phyloP scores from a whole-genome alignment of 2,113 vertebrate genomes.

The Oncorhynchus keta region DNA sequence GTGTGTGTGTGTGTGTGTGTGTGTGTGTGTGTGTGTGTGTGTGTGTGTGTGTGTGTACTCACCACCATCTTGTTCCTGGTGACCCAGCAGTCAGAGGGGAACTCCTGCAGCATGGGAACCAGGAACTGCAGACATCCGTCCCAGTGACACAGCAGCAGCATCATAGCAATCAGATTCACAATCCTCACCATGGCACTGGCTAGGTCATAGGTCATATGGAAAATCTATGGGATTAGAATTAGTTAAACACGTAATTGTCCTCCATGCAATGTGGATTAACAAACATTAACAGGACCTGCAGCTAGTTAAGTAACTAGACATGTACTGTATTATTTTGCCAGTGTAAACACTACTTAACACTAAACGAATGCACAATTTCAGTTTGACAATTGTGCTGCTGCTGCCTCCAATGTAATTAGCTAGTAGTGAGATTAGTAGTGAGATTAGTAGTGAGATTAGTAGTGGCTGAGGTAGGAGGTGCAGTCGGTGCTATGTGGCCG shows the following conservation, averaged over 20 bases:
- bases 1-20: no score
- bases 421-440: no score
- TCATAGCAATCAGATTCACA: slow-evolving; percentile 97
- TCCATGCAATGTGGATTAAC: slow-evolving; percentile 22
- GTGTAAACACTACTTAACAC: no score
- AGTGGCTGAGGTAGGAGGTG: no score
- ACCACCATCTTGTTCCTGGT: slow-evolving; percentile 98
- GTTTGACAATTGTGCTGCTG: no score
- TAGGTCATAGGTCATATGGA: slow-evolving; percentile 99
- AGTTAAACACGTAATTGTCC: no score
- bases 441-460: no score
- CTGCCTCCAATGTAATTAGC: no score
- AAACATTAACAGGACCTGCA: slow-evolving; percentile 33
- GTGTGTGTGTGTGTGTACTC: slow-evolving; percentile 55
- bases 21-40: slow-evolving; percentile 52
- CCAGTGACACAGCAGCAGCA: slow-evolving; percentile 98
- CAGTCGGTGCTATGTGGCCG: no score
- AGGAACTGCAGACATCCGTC: slow-evolving; percentile 98
- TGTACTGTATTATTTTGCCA: background rate
- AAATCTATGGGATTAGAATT: slow-evolving; percentile 78
- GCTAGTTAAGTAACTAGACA: slow-evolving; percentile 1
- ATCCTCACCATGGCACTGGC: slow-evolving; percentile 96
- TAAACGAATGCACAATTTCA: no score
- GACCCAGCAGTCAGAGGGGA: slow-evolving; percentile 94
- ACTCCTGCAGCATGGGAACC: slow-evolving; percentile 98